Evolutionary conservation across 2,888 invertebrate genomes (phyloP).

Genomic region (Nasonia oneida): DNA sequence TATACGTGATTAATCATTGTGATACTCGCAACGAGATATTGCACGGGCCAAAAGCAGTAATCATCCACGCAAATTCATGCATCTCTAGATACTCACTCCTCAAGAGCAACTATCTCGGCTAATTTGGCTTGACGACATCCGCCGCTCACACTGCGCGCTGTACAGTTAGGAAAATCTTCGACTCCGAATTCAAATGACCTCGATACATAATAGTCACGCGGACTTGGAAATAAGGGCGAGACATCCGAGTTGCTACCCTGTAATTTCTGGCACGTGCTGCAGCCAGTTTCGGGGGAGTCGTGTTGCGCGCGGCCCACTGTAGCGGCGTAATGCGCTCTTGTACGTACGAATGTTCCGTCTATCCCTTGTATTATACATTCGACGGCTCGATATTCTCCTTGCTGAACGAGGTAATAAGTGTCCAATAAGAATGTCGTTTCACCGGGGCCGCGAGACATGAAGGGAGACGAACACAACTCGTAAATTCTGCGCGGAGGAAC

Average conservation of each 20-base stretch:
- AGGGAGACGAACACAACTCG: constrained; percentile 14
- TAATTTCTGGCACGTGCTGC: constrained; percentile 77
- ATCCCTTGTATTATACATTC: not conserved
- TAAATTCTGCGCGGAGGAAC: constrained; percentile 25
- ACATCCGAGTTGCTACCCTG: constrained; percentile 68
- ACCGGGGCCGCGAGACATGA: not conserved
- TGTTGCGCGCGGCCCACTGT: not conserved
- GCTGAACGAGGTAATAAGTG: constrained; percentile 65
- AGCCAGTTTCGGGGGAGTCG: constrained; percentile 65
- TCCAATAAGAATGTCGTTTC: constrained; percentile 66
- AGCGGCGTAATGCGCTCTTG: not conserved
- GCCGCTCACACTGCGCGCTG: not conserved
- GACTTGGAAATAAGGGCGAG: constrained; percentile 70
- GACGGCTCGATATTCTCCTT: not conserved
- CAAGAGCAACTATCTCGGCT: constrained; percentile 9
- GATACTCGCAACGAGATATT: too few relatives aligned
- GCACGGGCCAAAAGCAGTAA: too few relatives aligned
- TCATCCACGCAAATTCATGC: not conserved
- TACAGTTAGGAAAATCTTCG: constrained; percentile 66
- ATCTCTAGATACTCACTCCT: not conserved
- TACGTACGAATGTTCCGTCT: constrained; percentile 35
- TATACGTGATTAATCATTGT: too few relatives aligned
- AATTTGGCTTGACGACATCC: not conserved
- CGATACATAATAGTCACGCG: constrained; percentile 62
- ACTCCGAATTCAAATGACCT: constrained; percentile 74